These are phyloP conservation scores for Phyllopteryx taeniolatus DNA, from an alignment of 2,113 vertebrate species.

Conservation along the genomic window DNA sequence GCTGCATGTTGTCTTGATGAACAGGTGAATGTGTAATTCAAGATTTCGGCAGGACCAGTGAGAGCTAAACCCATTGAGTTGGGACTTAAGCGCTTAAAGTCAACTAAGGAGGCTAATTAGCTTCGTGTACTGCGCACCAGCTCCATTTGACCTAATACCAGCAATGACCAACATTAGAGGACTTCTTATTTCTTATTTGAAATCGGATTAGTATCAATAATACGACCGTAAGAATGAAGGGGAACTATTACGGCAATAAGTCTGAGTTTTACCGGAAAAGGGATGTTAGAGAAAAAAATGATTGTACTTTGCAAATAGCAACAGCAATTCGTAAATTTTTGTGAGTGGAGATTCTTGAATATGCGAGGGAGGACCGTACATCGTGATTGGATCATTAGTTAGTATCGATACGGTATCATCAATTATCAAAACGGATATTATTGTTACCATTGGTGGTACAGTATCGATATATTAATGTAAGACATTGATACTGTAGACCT, in stretches of 20 bases:
- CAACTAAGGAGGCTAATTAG: conserved; percentile 49
- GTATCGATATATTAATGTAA: too few species aligned
- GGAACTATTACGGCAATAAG: too few species aligned
- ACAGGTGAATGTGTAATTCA: conserved; percentile 37
- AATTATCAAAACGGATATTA: too few species aligned
- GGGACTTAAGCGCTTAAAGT: conserved; percentile 41
- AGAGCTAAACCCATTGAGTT: conserved; percentile 41
- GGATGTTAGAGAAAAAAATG: too few species aligned
- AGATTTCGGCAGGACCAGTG: conserved; percentile 1
- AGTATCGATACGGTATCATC: too few species aligned
- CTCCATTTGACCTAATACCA: conserved; percentile 21
- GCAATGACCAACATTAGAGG: background rate
- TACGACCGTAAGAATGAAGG: background rate
- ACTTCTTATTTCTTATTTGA: background rate
- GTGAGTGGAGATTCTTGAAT: too few species aligned
- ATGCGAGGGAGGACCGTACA: too few species aligned
- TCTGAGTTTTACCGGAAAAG: background rate
- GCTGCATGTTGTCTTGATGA: conserved; percentile 1
- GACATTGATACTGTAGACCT: too few species aligned
- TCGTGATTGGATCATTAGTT: too few species aligned
- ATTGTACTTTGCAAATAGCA: too few species aligned
- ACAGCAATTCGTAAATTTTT: too few species aligned
- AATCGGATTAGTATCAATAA: background rate
- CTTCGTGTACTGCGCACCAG: conserved; percentile 41
- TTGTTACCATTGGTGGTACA: too few species aligned